Base-by-base conservation (phyloP, 2,113 vertebrate species). In the Halichoeres trimaculatus region DNA sequence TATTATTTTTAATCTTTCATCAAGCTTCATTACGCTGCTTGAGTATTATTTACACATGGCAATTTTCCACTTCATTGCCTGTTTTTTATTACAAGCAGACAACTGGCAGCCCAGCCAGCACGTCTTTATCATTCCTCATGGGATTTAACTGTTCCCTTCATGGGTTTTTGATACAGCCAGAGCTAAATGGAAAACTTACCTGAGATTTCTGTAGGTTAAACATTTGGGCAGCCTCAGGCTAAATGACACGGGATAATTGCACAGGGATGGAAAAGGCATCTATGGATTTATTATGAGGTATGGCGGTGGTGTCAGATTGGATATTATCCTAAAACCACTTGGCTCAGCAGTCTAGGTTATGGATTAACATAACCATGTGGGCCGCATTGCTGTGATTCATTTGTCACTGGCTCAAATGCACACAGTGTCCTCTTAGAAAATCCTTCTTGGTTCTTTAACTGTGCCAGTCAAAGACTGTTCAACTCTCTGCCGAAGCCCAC, bases 11-110 rank as follows among this genome's bases (percentile, higher is more conserved):
- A 77, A 71, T 60, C 36, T 68, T 69, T 59, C 26, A 79, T 74
- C 52, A 54, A 61, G 72, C 71, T 69, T 75, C 80, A 81, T 87
- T 85, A 78, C 43, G 68, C 38, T 48, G 54, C 22, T 20, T 62
- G 71, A 72, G 38, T 77, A 55, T 72, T 86, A 88, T 85, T 88
- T 84, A 78, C 74, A 60, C 50, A 12, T 67, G 60, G 51, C 20
- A 53, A 68, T 81, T 84, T 87, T 70, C 61, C 63, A 75, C 74
- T 81, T 70, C 62, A 59, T 54, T 54, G 65, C 55, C 56, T 62
- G 11, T 51, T 73, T 78, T 86, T 83, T 70, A 80, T 83, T 59
- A 71, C 59, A 35, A 48, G 36, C 47, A 60, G 24, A 73, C 70
- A 51, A 59, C 7, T 24, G 11, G n/a, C 66, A 58, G 65, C 52